These are phyloP conservation scores for Cryptocephalus moraei DNA, from an alignment of 2,888 invertebrate genomes.

Conservation along the genomic window DNA sequence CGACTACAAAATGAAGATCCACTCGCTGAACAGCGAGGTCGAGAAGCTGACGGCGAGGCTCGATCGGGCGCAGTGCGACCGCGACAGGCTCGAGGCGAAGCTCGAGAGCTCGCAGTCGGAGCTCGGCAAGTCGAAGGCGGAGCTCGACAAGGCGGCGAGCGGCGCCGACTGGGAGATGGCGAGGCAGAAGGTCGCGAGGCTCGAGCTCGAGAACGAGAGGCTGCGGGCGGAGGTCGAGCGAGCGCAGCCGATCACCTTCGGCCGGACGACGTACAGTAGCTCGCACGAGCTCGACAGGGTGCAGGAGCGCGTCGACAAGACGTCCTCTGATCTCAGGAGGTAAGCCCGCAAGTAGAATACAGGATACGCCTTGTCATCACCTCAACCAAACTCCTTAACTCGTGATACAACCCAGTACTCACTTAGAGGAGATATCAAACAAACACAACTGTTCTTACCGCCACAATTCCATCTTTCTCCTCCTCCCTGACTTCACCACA, in stretches of 20 bases:
- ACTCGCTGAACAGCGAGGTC: slow-evolving; percentile 83
- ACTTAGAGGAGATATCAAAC: too few relatives aligned
- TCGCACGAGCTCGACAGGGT: slow-evolving; percentile 62
- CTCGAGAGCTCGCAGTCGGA: slow-evolving; percentile 89
- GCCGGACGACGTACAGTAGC: slow-evolving; percentile 70
- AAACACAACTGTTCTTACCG: too few relatives aligned
- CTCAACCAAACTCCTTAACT: too few relatives aligned
- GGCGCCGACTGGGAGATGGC: slow-evolving; percentile 84
- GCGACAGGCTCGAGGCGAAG: slow-evolving; percentile 83
- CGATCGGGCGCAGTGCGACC: slow-evolving; percentile 82
- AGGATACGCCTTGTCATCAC: too few relatives aligned
- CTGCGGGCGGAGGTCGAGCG: slow-evolving; percentile 72
- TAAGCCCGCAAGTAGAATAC: too few relatives aligned
- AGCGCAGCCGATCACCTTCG: slow-evolving; percentile 60
- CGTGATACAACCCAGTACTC: too few relatives aligned
- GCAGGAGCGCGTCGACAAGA: slow-evolving; percentile 79
- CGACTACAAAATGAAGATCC: slow-evolving; percentile 90
- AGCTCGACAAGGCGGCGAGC: slow-evolving; percentile 83
- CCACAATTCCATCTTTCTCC: too few relatives aligned
- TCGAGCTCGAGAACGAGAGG: slow-evolving; percentile 85
- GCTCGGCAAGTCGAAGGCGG: slow-evolving; percentile 88
- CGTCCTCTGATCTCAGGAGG: slow-evolving; percentile 66
- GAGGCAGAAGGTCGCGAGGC: slow-evolving; percentile 69
- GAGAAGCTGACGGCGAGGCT: slow-evolving; percentile 78
- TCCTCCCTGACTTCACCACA: too few relatives aligned